Conservation (phyloP, 2,797 vertebrate genomes). For the Falco berigora region DNA sequence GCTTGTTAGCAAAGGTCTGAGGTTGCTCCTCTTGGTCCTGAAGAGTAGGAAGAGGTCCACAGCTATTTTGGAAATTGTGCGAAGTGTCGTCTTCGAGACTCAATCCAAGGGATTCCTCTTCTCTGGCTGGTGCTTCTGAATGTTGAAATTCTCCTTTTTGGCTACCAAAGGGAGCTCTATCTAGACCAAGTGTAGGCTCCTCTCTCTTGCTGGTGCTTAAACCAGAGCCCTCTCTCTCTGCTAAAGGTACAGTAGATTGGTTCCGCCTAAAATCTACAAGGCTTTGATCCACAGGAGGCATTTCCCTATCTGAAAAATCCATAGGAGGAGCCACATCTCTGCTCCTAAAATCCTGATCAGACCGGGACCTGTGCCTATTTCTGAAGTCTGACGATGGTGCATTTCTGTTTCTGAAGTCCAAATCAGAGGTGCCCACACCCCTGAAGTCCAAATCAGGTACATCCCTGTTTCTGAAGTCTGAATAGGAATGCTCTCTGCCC, state of each 20-base stretch:
- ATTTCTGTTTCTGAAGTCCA: constrained; percentile 77
- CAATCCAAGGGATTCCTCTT: constrained; percentile 66
- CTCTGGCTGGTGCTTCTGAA: constrained; percentile 66
- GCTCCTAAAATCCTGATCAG: constrained; percentile 81
- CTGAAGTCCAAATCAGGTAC: constrained; percentile 81
- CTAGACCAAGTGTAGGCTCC: constrained; percentile 55
- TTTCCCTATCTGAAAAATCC: constrained; percentile 76
- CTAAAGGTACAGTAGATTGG: constrained; percentile 63
- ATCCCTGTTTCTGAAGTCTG: constrained; percentile 87
- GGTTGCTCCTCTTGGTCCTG: constrained; percentile 71
- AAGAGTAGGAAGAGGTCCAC: constrained; percentile 59
- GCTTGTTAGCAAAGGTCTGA: constrained; percentile 59
- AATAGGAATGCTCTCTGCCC: constrained; percentile 79
- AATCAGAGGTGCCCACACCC: constrained; percentile 76
- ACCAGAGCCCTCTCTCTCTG: constrained; percentile 68
- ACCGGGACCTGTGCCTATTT: constrained; percentile 74
- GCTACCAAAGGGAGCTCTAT: constrained; percentile 65
- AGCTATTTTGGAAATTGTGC: constrained; percentile 68
- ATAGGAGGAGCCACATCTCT: constrained; percentile 75
- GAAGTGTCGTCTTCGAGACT: constrained; percentile 63
- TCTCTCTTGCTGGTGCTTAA: constrained; percentile 67
- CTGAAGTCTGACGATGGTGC: constrained; percentile 75
- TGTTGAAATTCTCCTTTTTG: constrained; percentile 72
- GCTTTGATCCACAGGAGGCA: constrained; percentile 72
- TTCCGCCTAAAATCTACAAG: constrained; percentile 71